Conservation (phyloP, 2,888 invertebrate genomes). For the Smittia aterrima region DNA sequence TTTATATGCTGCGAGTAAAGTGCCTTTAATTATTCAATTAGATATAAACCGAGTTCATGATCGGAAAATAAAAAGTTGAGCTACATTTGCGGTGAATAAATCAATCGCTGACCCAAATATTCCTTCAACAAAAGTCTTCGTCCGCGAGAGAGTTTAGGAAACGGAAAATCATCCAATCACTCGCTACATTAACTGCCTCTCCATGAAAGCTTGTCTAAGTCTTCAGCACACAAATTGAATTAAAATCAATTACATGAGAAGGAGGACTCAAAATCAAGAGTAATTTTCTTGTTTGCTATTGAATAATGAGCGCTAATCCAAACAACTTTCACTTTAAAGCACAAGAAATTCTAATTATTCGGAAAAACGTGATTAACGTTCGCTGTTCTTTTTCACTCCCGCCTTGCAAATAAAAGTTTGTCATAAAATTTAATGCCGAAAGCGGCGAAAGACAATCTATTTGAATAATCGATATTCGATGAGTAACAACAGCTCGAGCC, state of each 20-base stretch:
- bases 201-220: not conserved
- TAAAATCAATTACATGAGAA: slow-evolving; percentile 29
- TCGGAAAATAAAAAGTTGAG: not conserved
- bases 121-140: not conserved
- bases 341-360: slow-evolving; percentile 1
- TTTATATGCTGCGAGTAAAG: slow-evolving; percentile 28
- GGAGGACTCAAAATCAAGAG: not conserved
- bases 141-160: not conserved
- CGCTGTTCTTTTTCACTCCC: not conserved
- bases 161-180: slow-evolving; percentile 27
- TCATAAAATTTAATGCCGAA: slow-evolving; percentile 22
- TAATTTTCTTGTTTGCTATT: slow-evolving; percentile 5
- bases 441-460: not conserved
- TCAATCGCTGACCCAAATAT: slow-evolving; percentile 4
- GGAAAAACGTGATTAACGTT: slow-evolving; percentile 22
- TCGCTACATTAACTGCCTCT: slow-evolving; percentile 25
- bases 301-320: slow-evolving; percentile 12
- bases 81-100: not conserved
- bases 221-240: slow-evolving; percentile 16
- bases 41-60: slow-evolving; percentile 4
- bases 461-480: slow-evolving; percentile 25
- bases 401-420: slow-evolving; percentile 10
- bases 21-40: slow-evolving; percentile 41
- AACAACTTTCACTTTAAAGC: not conserved
- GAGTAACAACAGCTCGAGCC: not conserved